These are phyloP conservation scores for Lepus oiostolus DNA, from an alignment of 2,797 vertebrate genomes.

Conservation along the genomic window DNA sequence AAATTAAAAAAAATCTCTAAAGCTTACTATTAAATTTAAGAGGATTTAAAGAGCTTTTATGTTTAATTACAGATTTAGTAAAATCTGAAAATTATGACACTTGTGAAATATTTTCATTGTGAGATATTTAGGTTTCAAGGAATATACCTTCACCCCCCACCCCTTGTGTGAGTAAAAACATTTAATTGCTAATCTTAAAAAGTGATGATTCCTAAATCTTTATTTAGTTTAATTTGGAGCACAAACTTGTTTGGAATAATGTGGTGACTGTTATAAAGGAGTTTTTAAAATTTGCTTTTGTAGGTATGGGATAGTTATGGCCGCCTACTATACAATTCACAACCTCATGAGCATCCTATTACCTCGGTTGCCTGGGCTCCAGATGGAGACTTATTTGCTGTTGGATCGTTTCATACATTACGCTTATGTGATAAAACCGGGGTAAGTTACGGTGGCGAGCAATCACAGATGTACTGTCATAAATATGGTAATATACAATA, in stretches of 20 bases:
- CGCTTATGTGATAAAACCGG: constrained; percentile 98
- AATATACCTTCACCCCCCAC: not conserved
- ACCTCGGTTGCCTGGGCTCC: constrained; percentile 96
- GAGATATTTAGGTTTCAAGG: constrained; percentile 36
- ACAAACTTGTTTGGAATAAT: constrained; percentile 57
- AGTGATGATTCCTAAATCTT: constrained; percentile 52
- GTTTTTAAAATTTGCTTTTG: constrained; percentile 48
- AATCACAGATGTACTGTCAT: not conserved
- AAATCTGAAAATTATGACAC: constrained; percentile 64
- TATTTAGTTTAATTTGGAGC: not conserved
- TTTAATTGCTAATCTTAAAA: constrained; percentile 32
- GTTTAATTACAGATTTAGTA: constrained; percentile 31
- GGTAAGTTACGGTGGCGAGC: constrained; percentile 91
- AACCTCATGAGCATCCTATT: constrained; percentile 94
- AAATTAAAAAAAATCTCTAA: not conserved
- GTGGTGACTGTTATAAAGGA: not conserved
- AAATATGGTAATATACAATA: not conserved
- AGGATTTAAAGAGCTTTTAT: constrained; percentile 48
- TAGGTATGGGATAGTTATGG: constrained; percentile 99
- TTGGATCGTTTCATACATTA: constrained; percentile 97
- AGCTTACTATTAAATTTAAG: constrained; percentile 49
- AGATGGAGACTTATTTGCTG: constrained; percentile 95
- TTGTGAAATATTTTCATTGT: constrained; percentile 38
- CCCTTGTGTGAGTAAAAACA: not conserved
- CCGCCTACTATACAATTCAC: constrained; percentile 92